phyloP scores from a whole-genome alignment of 2,888 invertebrate genomes.

The Melieria picta region DNA sequence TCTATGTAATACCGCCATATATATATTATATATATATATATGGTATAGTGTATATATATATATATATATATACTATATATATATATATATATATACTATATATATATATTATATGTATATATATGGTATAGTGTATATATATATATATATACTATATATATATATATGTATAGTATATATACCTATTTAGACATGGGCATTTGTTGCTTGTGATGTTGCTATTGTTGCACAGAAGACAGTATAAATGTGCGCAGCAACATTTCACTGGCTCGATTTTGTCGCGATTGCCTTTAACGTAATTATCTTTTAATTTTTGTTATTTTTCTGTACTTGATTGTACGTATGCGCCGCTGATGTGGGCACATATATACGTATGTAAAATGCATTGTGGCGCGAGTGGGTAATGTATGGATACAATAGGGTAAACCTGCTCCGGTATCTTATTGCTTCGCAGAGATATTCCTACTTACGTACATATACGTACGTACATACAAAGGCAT shows the following conservation, averaged over 20 bases:
- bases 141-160: not conserved
- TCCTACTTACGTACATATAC: not conserved
- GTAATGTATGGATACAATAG: not conserved
- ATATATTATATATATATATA: not conserved
- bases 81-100: not conserved
- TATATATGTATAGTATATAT: not conserved
- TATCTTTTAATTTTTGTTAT: constrained; percentile 30
- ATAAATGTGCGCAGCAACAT: constrained; percentile 20
- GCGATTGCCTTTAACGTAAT: constrained; percentile 19
- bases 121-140: not conserved
- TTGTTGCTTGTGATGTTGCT: constrained; percentile 7
- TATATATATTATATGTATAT: not conserved
- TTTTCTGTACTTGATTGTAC: constrained; percentile 54
- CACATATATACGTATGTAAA: not conserved
- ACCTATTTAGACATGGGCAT: not conserved
- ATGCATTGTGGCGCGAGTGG: not conserved
- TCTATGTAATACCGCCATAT: too few relatives aligned
- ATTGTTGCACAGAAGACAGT: constrained; percentile 4
- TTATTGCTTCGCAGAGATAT: not conserved
- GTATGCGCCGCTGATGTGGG: not conserved
- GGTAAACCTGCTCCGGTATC: too few relatives aligned
- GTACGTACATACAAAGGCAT: not conserved
- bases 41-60: not conserved
- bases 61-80: not conserved
- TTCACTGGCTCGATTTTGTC: not conserved